Evolutionary conservation across 2,113 vertebrate species (phyloP).

Genomic region (Archilochus colubris): DNA sequence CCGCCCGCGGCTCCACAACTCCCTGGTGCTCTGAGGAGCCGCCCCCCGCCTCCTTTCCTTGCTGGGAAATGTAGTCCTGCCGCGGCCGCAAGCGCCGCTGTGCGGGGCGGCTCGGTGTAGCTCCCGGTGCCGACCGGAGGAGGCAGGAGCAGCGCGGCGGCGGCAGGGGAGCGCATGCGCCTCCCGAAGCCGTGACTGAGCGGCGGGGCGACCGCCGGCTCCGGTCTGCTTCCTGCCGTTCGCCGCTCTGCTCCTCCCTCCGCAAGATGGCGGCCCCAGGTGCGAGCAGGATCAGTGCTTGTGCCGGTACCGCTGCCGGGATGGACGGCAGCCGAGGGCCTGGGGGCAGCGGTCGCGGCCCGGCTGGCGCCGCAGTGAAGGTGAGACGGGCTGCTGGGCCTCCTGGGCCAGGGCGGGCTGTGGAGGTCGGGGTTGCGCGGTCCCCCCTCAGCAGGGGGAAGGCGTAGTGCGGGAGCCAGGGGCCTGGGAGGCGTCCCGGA

Average conservation of each 20-base stretch:
- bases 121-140: too few species aligned
- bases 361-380: slow-evolving; percentile 84
- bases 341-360: background rate
- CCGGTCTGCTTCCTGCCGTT: accelerated
- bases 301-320: slow-evolving; percentile 33
- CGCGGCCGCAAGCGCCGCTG: too few species aligned
- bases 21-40: too few species aligned
- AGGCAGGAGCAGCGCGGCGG: too few species aligned
- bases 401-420: background rate
- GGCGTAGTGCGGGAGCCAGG: accelerated
- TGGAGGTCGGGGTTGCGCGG: background rate
- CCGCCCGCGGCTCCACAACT: too few species aligned
- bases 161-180: background rate
- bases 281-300: slow-evolving; percentile 84
- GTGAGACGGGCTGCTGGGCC: slow-evolving; percentile 60
- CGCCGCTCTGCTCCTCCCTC: accelerated
- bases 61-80: too few species aligned
- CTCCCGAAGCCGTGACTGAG: background rate
- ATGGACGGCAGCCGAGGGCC: slow-evolving; percentile 74
- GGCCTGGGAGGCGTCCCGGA: too few species aligned
- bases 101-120: too few species aligned
- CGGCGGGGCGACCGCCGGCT: background rate
- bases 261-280: slow-evolving; percentile 80
- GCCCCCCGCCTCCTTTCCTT: too few species aligned
- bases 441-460: too few species aligned